Evolutionary conservation across 53 echinoderm and acorn worm genomes (phyloP), one percentile per base, ranked within the genome.

Genomic region (Echinarachnius parma): DNA sequence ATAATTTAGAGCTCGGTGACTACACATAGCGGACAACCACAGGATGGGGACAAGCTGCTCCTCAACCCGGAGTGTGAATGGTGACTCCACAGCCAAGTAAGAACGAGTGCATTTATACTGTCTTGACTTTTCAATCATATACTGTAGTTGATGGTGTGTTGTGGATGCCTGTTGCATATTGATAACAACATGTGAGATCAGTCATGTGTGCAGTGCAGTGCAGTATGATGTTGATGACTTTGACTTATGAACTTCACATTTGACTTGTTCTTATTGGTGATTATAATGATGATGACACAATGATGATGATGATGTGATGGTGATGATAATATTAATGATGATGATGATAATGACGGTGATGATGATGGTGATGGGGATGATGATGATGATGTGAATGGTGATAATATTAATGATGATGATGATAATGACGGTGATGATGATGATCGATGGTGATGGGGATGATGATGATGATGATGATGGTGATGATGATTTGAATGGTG

Each of bases 31-130:
- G n/a, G n/a, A n/a, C n/a, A 39, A 39, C 39, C 2, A 2, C 21
- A 62, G 15, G 15, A 77, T 77, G 77, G 77, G 77, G 33, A 77
- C 60, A 28, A 77, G 77, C 49, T 77, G 77, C 34, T 77, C 77
- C 3, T 77, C 77, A 9, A 60, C 60, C 7, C 77, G 61, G 23
- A 77, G 77, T 77, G 77, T 77, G 18, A 77, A 77, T 15, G 77
- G 61, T 3, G 61, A 77, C 30, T 77, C 77, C 8, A 61, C 77
- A 21, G 61, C 60, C 46, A 77, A 60, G 77, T 77, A 34, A 77
- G 77, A 9, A 9, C 19, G 19, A 49, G 19, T 39, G 20, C 20
- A 11, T 8, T 8, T 15, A 52, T 18, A 8, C 14, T 52, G 25
- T 35, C 37, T 62, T 36, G 9, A 39, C 29, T 39, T 22, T n/a